These are phyloP conservation scores for Uropetala carovei DNA, from an alignment of 2,888 invertebrate species.

Conservation along the genomic window DNA sequence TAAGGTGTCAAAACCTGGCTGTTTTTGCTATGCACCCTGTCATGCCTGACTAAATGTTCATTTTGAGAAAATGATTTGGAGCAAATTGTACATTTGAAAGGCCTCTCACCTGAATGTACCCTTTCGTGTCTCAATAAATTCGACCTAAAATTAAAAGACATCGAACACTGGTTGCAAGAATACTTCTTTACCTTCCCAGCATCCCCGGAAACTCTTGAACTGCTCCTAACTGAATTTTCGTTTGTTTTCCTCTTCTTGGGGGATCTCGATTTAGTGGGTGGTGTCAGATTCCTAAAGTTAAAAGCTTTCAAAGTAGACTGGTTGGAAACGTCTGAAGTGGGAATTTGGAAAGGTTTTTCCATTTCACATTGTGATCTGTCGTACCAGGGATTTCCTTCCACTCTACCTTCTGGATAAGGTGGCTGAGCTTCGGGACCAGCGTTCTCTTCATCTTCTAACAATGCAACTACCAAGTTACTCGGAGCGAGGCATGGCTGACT, in stretches of 20 bases:
- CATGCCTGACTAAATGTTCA: slow-evolving; percentile 50
- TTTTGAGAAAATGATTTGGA: slow-evolving; percentile 82
- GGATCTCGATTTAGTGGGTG: not conserved
- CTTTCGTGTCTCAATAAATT: slow-evolving; percentile 80
- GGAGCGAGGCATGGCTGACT: slow-evolving; percentile 48
- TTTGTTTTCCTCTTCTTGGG: slow-evolving; percentile 40
- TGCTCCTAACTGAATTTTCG: not conserved
- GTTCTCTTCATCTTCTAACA: slow-evolving; percentile 55
- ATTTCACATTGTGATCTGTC: not conserved
- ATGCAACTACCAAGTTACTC: slow-evolving; percentile 42
- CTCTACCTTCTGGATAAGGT: not conserved
- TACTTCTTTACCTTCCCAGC: slow-evolving; percentile 28
- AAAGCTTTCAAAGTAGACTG: slow-evolving; percentile 30
- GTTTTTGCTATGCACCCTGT: slow-evolving; percentile 35
- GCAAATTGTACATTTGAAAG: slow-evolving; percentile 85
- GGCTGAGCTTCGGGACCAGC: not conserved
- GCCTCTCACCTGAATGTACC: slow-evolving; percentile 85
- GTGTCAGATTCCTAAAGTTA: not conserved
- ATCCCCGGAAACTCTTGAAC: not conserved
- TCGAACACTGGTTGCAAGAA: slow-evolving; percentile 47
- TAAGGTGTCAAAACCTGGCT: not conserved
- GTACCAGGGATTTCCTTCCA: slow-evolving; percentile 43
- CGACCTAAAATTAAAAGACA: slow-evolving; percentile 64
- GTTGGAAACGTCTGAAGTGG: not conserved
- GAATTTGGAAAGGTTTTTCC: slow-evolving; percentile 23